A percentile compares a stretch with the other conserved stretches of the same genome.
Conservation (phyloP, 2,888 invertebrate genomes). For the Balanococcus diminutus region DNA sequence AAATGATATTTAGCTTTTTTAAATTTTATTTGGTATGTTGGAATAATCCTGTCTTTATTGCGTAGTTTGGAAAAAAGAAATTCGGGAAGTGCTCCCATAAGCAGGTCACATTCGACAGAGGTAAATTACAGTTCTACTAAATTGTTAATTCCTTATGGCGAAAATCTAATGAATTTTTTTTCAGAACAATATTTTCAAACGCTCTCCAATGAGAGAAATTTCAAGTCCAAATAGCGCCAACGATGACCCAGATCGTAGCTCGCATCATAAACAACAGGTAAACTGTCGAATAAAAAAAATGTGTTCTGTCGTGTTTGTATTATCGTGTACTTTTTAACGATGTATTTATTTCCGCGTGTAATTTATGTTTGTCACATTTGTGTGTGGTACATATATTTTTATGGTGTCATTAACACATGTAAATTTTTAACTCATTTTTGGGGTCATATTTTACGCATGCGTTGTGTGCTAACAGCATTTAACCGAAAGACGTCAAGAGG, state of each 20-base stretch:
- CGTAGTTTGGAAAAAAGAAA: conserved; percentile 10
- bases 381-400: not conserved
- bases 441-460: not conserved
- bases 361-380: not conserved
- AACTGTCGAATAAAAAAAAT: not conserved
- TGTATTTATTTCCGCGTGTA: conserved; percentile 15
- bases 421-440: conserved; percentile 42
- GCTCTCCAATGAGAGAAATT: conserved; percentile 36
- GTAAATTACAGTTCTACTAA: not conserved
- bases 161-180: not conserved
- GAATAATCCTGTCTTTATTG: not conserved
- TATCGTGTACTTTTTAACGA: not conserved
- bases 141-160: not conserved
- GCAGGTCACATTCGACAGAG: conserved; percentile 60
- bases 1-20: not conserved
- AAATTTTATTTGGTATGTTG: not conserved
- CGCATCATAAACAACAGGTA: conserved; percentile 44
- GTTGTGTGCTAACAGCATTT: conserved; percentile 67
- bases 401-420: conserved; percentile 27
- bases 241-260: conserved; percentile 35
- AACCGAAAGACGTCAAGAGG: conserved; percentile 76
- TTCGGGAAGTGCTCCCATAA: conserved; percentile 55
- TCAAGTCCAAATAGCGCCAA: not conserved
- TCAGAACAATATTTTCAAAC: conserved; percentile 27
- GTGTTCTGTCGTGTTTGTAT: not conserved